Conservation (phyloP, 2,888 invertebrate species). For the Leistus spinibarbis region DNA sequence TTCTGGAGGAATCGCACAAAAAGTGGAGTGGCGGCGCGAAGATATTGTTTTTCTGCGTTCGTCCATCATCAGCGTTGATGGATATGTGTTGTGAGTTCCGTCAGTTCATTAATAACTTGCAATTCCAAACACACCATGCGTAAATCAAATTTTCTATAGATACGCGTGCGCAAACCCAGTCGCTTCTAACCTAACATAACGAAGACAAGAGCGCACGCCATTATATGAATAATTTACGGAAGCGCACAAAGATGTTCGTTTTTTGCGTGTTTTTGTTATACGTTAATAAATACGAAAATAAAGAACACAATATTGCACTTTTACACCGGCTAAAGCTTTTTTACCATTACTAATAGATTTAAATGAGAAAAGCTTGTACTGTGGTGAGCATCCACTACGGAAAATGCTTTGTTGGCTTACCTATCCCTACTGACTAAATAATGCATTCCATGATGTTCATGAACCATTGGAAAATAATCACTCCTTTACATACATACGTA, state of each 20-base stretch:
- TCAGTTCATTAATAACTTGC: not conserved
- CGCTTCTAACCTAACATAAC: not conserved
- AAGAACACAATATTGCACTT: not conserved
- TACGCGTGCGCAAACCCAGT: not conserved
- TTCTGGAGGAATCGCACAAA: not conserved
- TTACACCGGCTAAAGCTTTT: not conserved
- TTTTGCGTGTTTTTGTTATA: not conserved
- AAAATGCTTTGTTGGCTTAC: not conserved
- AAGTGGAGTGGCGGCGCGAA: not conserved
- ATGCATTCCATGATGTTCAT: not conserved
- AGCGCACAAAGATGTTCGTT: not conserved
- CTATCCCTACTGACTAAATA: not conserved
- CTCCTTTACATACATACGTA: not conserved
- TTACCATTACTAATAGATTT: not conserved
- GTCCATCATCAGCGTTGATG: not conserved
- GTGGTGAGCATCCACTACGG: not conserved
- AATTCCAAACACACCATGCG: not conserved
- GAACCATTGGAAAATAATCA: not conserved
- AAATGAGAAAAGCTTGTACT: not conserved
- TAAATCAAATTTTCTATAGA: not conserved
- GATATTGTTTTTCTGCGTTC: not conserved
- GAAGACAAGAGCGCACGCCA: not conserved
- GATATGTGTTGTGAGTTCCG: not conserved
- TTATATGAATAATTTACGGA: not conserved
- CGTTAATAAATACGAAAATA: not conserved